Evolutionary conservation across 2,797 vertebrate species (phyloP).

Genomic region (Ciconia nigra): DNA sequence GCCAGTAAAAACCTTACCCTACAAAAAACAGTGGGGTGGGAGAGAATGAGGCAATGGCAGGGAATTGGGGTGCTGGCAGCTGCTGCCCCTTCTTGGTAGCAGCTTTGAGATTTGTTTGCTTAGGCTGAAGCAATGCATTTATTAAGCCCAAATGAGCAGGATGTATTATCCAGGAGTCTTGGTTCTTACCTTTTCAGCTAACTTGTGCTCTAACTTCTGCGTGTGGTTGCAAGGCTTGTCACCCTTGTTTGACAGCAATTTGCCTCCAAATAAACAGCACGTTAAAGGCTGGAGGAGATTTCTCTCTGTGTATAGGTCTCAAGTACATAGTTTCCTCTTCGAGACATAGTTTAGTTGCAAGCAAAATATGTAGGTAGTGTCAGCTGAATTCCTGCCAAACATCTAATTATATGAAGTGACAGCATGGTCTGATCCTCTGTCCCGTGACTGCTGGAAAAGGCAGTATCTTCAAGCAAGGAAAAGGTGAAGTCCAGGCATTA

Average conservation of each 20-base stretch:
- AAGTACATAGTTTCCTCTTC: not conserved
- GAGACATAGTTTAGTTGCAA: not conserved
- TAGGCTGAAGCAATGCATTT: not conserved
- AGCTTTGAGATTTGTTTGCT: not conserved
- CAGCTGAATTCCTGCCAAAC: not conserved
- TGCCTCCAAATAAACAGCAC: not conserved
- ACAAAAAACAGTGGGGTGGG: not conserved
- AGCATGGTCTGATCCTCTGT: not conserved
- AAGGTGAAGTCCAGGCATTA: not conserved
- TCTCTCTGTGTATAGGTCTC: not conserved
- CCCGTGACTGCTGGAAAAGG: not conserved
- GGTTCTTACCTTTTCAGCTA: not conserved
- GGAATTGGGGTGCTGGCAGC: not conserved
- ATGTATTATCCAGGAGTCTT: not conserved
- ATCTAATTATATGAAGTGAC: not conserved
- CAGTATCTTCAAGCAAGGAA: not conserved
- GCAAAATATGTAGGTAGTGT: not conserved
- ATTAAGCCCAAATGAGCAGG: not conserved
- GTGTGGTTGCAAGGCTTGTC: not conserved
- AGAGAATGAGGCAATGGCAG: too few species aligned
- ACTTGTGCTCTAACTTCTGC: not conserved
- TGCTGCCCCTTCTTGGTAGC: not conserved
- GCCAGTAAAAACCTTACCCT: not conserved
- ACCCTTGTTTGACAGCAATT: not conserved
- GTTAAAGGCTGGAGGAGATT: not conserved